A percentile compares a stretch with the other conserved stretches of the same genome.
phyloP scores from a whole-genome alignment of 2,888 invertebrate genomes.

The Cephus rjabovi region DNA sequence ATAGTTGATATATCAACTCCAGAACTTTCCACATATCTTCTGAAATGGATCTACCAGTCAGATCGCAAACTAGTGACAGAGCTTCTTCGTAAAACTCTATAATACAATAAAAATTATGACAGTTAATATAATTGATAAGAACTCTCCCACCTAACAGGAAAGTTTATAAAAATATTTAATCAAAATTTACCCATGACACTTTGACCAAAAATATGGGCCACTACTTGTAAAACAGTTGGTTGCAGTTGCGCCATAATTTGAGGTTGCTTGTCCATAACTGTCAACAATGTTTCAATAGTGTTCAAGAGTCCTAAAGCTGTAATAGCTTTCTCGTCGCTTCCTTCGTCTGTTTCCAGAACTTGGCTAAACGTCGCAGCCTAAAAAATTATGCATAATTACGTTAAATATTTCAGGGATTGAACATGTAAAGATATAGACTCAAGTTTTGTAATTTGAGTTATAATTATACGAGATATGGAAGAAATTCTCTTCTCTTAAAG shows the following conservation, averaged over 20 bases:
- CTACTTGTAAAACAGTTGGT: constrained; percentile 90
- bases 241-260: constrained; percentile 91
- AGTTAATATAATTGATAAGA: constrained; percentile 7
- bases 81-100: constrained; percentile 98
- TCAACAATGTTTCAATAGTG: constrained; percentile 94
- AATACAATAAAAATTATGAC: constrained; percentile 41
- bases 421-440: not conserved
- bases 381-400: constrained; percentile 11
- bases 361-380: constrained; percentile 82
- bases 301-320: constrained; percentile 97
- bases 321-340: constrained; percentile 95
- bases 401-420: too few relatives aligned
- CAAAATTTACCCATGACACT: constrained; percentile 79
- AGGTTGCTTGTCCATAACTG: constrained; percentile 89
- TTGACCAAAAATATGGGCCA: constrained; percentile 84
- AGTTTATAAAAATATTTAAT: not conserved
- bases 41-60: constrained; percentile 90
- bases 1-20: constrained; percentile 87
- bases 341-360: constrained; percentile 83
- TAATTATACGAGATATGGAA: too few relatives aligned
- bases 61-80: constrained; percentile 89
- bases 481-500: not conserved
- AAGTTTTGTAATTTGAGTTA: not conserved
- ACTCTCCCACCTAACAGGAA: not conserved
- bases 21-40: constrained; percentile 97